Conservation (phyloP, 2,888 invertebrate genomes). For the Chironomus tentans region DNA sequence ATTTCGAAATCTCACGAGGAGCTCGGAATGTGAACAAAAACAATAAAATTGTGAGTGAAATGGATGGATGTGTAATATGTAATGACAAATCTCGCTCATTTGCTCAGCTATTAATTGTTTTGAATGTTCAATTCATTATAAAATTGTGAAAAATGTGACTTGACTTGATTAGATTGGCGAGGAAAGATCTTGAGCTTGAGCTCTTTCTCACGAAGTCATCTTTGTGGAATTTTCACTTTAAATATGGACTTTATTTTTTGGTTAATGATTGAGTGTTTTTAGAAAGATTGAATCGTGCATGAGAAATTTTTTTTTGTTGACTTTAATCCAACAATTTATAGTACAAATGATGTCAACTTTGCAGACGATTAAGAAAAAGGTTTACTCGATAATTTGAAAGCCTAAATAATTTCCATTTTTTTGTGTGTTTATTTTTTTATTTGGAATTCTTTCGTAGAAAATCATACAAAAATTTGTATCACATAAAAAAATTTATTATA, state of each 20-base stretch:
- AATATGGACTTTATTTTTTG: not conserved
- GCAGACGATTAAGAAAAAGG: not conserved
- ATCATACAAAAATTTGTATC: too few relatives aligned
- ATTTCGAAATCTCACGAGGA: too few relatives aligned
- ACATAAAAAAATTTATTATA: not conserved
- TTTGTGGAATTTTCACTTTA: not conserved
- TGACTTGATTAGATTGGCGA: slow-evolving; percentile 8
- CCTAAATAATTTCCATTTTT: not conserved
- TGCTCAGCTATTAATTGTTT: not conserved
- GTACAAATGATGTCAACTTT: not conserved
- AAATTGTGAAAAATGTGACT: not conserved
- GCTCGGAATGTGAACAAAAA: not conserved
- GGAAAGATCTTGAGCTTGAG: too few relatives aligned
- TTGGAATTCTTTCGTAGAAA: too few relatives aligned
- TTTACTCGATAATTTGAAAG: not conserved
- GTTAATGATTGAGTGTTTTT: not conserved
- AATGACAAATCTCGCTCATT: not conserved
- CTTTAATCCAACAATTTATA: not conserved
- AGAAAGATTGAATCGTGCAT: not conserved
- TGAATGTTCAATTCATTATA: not conserved
- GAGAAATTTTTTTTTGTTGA: not conserved
- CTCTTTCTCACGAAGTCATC: not conserved
- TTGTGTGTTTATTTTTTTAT: not conserved
- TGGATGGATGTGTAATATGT: not conserved
- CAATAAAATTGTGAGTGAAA: too few relatives aligned